phyloP scores from a whole-genome alignment of 1,140 invertebrate genomes.

The Drosophila aff. region DNA sequence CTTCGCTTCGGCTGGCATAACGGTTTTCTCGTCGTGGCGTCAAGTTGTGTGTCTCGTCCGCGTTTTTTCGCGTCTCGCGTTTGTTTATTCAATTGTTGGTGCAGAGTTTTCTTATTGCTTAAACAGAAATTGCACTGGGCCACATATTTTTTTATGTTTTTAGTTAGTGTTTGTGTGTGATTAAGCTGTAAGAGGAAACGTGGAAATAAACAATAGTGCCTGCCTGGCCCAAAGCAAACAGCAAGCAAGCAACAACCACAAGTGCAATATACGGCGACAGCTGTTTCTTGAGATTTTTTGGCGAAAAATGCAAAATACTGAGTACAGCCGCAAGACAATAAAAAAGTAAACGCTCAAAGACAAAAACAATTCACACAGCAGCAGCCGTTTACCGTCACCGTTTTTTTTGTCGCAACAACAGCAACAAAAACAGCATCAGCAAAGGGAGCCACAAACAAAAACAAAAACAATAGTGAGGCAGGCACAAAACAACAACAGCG shows the following conservation, averaged over 20 bases:
- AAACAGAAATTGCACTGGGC: not conserved
- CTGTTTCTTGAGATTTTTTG: conserved; percentile 37
- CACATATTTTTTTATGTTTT: conserved; percentile 10
- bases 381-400: conserved; percentile 45
- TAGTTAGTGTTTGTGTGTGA: conserved; percentile 3
- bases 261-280: conserved; percentile 53
- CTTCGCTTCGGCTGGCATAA: not conserved
- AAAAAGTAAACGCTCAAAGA: conserved; percentile 15
- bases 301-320: conserved; percentile 37
- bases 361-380: conserved; percentile 13
- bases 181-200: not conserved
- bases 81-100: conserved; percentile 15
- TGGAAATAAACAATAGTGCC: not conserved
- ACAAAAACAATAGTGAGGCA: conserved; percentile 19
- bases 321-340: conserved; percentile 33
- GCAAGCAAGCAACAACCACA: conserved; percentile 46
- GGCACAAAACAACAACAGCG: conserved; percentile 33
- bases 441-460: conserved; percentile 6
- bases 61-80: conserved; percentile 11
- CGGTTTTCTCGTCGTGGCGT: conserved; percentile 5
- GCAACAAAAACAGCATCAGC: conserved; percentile 12
- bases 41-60: conserved; percentile 5
- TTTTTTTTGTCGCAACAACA: conserved; percentile 30
- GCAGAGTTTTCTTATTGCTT: not conserved
- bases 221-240: conserved; percentile 16